Evolutionary conservation across 2,113 vertebrate genomes (phyloP), one percentile per base, ranked within the genome.

Genomic region (Lycaon pictus): DNA sequence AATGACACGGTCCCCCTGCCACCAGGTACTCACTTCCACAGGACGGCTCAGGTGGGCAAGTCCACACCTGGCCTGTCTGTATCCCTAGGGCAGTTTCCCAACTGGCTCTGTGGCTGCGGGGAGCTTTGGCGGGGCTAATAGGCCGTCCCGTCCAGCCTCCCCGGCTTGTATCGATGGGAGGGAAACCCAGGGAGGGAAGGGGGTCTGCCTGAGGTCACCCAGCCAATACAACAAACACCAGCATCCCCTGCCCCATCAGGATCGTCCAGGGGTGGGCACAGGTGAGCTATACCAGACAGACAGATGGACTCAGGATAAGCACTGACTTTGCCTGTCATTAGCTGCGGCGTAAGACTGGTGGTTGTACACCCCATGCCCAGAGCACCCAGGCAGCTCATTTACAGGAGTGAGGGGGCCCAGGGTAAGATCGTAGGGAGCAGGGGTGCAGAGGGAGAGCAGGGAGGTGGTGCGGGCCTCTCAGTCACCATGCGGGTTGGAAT

Each of bases 381-480:
- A 43, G 51, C 35, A 20, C 25, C n/a, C 71, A 62, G 55, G 48
- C 0, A 0, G 83, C 65, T 82, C 74, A 29, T 43, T 4, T 4
- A 55, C 6, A 0, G 37, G 22, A 35, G 10, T 1, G 0, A 55
- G 32, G 2, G 7, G 22, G 58, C 27, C 56, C 17, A 56, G 22
- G 13, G 5, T n/a, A 32, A n/a, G 53, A 22, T 0, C 0, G 1
- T 8, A 19, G 48, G 17, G 29, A 69, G 10, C 3, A 1, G 23
- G 0, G 11, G 11, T 53, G 32, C 7, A 2, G 4, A 2, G 1
- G 58, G 43, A 60, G 25, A 51, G 15, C 1, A 7, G 63, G 23
- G 12, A 0, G 4, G 25, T 6, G 29, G 9, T 16, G 25, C 27
- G 27, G n/a, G 16, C 1, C 0, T 2, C 27, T 1, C 1, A 27